Percentiles rank a stretch among this genome's conserved stretches.
Conservation (phyloP, 2,888 invertebrate genomes). For the Tachina grossa region DNA sequence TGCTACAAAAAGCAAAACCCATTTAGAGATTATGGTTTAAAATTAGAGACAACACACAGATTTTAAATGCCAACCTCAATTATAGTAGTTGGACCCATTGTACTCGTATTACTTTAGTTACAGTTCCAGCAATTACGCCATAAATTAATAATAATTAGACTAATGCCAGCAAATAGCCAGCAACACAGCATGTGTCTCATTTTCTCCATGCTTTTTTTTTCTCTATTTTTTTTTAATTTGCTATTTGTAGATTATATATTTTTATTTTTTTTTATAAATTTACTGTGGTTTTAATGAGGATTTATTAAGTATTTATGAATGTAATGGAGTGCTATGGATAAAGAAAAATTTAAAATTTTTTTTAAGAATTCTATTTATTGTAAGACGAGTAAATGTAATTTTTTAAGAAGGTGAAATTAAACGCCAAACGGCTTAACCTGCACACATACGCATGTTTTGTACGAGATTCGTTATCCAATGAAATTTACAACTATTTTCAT, state of each 20-base stretch:
- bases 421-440: too few species aligned
- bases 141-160: constrained; percentile 71
- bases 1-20: constrained; percentile 44
- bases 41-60: constrained; percentile 68
- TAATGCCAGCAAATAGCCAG: constrained; percentile 59
- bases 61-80: constrained; percentile 70
- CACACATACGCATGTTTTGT: too few species aligned
- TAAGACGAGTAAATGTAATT: too few species aligned
- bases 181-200: constrained; percentile 60
- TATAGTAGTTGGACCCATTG: constrained; percentile 61
- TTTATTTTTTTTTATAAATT: constrained; percentile 21
- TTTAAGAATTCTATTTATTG: too few species aligned
- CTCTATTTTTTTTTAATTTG: constrained; percentile 16
- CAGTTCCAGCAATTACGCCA: constrained; percentile 65
- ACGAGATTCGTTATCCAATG: too few species aligned
- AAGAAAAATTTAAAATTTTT: not conserved
- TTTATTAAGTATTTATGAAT: constrained; percentile 67
- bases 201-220: constrained; percentile 22
- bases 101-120: constrained; percentile 35
- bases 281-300: constrained; percentile 59
- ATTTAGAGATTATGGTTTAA: constrained; percentile 71
- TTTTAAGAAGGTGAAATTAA: too few species aligned
- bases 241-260: constrained; percentile 38
- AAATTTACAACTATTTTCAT: too few species aligned
- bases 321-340: constrained; percentile 21